These are phyloP conservation scores for Mnemiopsis leidyi DNA, from an alignment of 37 sponge, comb jelly and placozoan species.

Conservation along the genomic window DNA sequence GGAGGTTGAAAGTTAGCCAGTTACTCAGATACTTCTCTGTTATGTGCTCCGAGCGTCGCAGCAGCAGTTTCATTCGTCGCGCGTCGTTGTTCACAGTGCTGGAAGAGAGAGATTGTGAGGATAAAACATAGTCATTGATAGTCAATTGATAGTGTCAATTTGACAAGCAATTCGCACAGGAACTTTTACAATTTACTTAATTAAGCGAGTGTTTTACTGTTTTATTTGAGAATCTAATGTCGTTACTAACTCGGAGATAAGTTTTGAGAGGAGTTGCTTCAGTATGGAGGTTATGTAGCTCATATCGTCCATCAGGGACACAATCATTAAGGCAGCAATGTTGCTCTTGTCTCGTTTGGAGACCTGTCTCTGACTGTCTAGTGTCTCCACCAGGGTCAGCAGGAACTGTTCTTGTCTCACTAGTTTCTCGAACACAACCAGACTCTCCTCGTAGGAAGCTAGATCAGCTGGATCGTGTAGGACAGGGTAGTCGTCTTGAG, in stretches of 20 bases:
- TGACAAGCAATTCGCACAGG: background rate
- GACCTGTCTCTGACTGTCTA: constrained; percentile 49
- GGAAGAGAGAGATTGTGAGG: background rate
- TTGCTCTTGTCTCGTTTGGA: constrained; percentile 61
- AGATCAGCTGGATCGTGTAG: constrained; percentile 42
- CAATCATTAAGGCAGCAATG: constrained; percentile 58
- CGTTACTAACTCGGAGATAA: constrained; percentile 37
- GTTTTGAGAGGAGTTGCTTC: constrained; percentile 39
- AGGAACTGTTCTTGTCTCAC: constrained; percentile 49
- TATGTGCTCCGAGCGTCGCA: constrained; percentile 57
- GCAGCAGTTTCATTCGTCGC: constrained; percentile 22
- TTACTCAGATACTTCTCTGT: constrained; percentile 63
- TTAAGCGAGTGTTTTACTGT: too few relatives aligned
- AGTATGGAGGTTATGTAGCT: constrained; percentile 26
- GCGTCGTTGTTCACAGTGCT: constrained; percentile 49
- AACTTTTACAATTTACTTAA: too few relatives aligned
- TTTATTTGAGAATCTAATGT: background rate
- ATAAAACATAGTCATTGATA: too few relatives aligned
- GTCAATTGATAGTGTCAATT: too few relatives aligned
- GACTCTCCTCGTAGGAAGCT: constrained; percentile 6
- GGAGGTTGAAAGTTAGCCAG: constrained; percentile 57
- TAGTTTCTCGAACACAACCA: constrained; percentile 28
- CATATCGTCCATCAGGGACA: constrained; percentile 64
- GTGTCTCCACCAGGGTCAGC: constrained; percentile 55
- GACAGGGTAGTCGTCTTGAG: constrained; percentile 58